Percentiles rank a stretch among this genome's conserved stretches.
phyloP scores from a whole-genome alignment of 2,113 vertebrate genomes.

The Serilophus lunatus region DNA sequence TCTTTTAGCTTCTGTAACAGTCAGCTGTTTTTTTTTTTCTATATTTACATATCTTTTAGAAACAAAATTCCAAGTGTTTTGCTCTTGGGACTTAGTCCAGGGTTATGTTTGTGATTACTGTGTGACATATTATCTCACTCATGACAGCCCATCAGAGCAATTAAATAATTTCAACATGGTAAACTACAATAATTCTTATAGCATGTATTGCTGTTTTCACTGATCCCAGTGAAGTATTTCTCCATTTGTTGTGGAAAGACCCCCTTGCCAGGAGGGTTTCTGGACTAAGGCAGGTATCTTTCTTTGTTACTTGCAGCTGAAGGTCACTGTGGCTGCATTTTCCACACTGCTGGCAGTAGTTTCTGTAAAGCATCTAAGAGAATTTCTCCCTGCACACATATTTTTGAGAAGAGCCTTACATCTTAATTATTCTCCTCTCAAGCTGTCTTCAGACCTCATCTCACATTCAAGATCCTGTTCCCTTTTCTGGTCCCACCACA shows the following conservation, averaged over 20 bases:
- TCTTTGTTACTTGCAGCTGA: neutral
- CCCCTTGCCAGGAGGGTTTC: neutral
- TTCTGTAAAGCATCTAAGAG: neutral
- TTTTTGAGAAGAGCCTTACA: neutral
- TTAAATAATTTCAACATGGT: fast-evolving
- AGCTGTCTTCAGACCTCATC: neutral
- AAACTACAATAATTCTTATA: neutral
- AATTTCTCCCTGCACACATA: neutral
- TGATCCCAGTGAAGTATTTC: neutral
- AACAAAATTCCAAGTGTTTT: neutral
- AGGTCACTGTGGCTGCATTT: neutral
- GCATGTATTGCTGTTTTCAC: neutral
- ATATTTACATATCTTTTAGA: neutral
- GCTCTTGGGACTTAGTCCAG: neutral
- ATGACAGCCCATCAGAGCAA: neutral
- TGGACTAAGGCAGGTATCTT: neutral
- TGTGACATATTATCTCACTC: neutral
- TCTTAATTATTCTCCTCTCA: neutral
- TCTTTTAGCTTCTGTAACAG: neutral
- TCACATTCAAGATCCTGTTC: neutral
- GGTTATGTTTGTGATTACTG: neutral
- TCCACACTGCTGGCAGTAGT: neutral
- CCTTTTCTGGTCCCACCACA: neutral
- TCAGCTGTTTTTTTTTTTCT: neutral
- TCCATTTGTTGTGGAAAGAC: neutral